These are phyloP conservation scores for Yponomeuta cagnagella DNA, from an alignment of 2,888 invertebrate genomes.

Conservation along the genomic window DNA sequence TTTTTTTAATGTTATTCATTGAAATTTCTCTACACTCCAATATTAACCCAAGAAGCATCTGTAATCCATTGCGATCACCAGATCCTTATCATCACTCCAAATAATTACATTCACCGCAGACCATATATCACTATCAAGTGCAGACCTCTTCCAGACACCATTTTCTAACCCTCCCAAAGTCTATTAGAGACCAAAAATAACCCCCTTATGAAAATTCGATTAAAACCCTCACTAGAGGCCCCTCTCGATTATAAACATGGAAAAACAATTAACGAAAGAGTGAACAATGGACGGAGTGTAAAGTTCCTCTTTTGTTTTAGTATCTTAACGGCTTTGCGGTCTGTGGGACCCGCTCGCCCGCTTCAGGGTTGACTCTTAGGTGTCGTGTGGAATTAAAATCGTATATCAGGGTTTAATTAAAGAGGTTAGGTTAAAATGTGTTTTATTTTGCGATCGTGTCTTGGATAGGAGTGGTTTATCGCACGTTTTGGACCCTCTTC, in stretches of 20 bases:
- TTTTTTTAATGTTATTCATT: background rate
- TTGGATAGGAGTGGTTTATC: background rate
- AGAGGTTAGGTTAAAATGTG: background rate
- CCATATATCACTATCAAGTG: conserved; percentile 50
- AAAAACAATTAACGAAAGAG: conserved; percentile 71
- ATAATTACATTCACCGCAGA: conserved; percentile 34
- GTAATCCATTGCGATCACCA: background rate
- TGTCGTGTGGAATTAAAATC: conserved; percentile 11
- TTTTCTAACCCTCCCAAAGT: conserved; percentile 35
- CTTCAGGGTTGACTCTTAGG: conserved; percentile 44
- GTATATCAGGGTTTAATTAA: conserved; percentile 14
- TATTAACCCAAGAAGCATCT: background rate
- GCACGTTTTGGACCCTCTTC: background rate
- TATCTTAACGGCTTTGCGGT: conserved; percentile 59
- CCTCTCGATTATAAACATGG: conserved; percentile 58
- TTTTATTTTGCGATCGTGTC: background rate
- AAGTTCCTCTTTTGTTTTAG: conserved; percentile 63
- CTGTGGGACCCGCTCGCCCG: conserved; percentile 38
- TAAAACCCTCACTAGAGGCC: conserved; percentile 45
- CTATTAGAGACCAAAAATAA: conserved; percentile 29
- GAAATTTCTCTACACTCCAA: background rate
- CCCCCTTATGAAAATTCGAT: conserved; percentile 64
- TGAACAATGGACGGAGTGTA: conserved; percentile 63
- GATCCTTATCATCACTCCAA: conserved; percentile 20
- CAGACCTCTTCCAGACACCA: conserved; percentile 37